Conservation (phyloP, 2,797 vertebrate species). For the Dendrocincla fuliginosa region DNA sequence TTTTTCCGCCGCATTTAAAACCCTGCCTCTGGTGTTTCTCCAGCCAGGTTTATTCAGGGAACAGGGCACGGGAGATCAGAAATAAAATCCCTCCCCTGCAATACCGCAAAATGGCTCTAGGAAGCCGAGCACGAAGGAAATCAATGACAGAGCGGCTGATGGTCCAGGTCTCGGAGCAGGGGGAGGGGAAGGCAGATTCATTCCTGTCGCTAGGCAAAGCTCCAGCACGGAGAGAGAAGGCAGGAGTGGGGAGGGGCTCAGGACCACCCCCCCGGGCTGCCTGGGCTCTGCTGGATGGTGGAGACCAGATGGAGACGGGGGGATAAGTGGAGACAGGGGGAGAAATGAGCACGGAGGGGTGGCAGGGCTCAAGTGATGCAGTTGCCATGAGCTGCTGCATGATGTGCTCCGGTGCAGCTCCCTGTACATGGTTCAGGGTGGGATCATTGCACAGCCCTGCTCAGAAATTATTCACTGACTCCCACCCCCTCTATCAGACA, state of each 20-base stretch:
- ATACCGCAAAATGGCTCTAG: conserved; percentile 32
- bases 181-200: conserved; percentile 18
- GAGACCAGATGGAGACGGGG: conserved; percentile 18
- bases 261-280: neutral
- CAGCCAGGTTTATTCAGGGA: conserved; percentile 7
- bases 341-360: neutral
- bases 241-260: neutral
- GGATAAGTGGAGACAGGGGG: neutral
- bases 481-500: neutral
- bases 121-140: neutral
- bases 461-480: neutral
- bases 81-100: conserved; percentile 16
- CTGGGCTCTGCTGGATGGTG: conserved; percentile 11
- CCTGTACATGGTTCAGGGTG: fast-evolving
- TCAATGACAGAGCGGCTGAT: neutral
- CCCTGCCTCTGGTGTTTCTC: neutral
- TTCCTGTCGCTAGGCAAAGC: neutral
- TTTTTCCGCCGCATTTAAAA: neutral
- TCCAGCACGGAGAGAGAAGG: neutral
- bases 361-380: neutral
- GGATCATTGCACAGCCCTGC: neutral
- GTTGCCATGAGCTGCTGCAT: neutral
- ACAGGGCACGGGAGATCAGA: neutral
- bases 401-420: neutral
- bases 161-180: neutral